Evolutionary conservation across 2,113 vertebrate genomes (phyloP), one percentile per base, ranked within the genome.

Genomic region (Elanoides forficatus): DNA sequence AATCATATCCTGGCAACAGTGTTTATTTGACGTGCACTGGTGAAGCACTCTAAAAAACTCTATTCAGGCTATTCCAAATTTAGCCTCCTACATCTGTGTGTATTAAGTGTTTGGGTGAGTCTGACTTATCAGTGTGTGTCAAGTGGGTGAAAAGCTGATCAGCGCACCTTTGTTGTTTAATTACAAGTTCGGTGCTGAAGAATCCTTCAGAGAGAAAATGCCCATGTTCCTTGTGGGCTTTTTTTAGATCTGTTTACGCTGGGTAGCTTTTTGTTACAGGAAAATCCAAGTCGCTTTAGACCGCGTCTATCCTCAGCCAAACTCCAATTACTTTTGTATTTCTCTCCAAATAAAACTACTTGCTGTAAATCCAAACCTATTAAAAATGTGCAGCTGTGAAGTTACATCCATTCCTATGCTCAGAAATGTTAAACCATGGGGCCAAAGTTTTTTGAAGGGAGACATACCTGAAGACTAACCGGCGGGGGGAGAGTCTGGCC

Each of bases 1-100:
- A 97, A 93, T 97, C 92, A 91, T 38, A 90, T 93, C 86, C 88
- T 97, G 94, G 93, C 86, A 95, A 80, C 75, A 73, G 43, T 81
- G 68, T 93, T 93, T 84, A 91, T 97, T 97, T 95, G 92, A 90
- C 9, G 3, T 63, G 81, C 1, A 1, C 81, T 79, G n/a, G 52
- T 74, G 93, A 95, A 91, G 79, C 45, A 56, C 26, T 90, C 86
- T 74, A 53, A 86, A 94, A 95, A 89, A 83, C 40, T 74, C 7
- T 17, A 38, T 59, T 91, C 20, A 36, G 38, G 22, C 90, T 85
- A 38, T 62, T 90, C 86, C 81, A 78, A 62, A 93, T 88, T 95
- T 95, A 93, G 71, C 68, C 73, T 90, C 58, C 78, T 76, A 32
- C 58, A 70, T 93, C 62, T 94, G 70, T 82, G 74, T 65, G 42